phyloP scores from a whole-genome alignment of 2,888 invertebrate species.

The Hirudinaria manillensis region DNA sequence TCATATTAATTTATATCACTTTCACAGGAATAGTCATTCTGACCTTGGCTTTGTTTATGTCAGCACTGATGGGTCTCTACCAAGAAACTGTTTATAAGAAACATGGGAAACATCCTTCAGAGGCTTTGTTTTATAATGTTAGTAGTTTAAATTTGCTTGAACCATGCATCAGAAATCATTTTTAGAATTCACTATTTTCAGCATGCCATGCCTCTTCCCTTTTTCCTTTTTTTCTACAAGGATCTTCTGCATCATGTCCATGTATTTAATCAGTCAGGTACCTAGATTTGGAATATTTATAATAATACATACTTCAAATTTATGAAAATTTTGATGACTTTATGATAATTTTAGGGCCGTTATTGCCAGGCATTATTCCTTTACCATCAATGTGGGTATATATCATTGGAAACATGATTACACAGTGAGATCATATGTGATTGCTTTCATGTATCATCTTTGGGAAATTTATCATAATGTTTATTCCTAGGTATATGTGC shows the following conservation, averaged over 20 bases:
- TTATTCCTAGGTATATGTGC: constrained; percentile 66
- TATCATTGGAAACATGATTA: constrained; percentile 73
- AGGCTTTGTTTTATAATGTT: constrained; percentile 58
- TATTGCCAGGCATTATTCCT: constrained; percentile 41
- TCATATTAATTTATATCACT: not conserved
- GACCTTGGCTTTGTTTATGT: constrained; percentile 34
- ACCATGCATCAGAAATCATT: too few relatives aligned
- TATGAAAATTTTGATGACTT: not conserved
- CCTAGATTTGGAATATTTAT: not conserved
- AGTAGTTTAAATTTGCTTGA: constrained; percentile 36
- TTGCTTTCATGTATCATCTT: not conserved
- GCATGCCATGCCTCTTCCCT: constrained; percentile 82
- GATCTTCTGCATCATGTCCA: constrained; percentile 73
- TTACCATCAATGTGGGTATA: constrained; percentile 73
- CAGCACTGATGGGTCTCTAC: constrained; percentile 73
- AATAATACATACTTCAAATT: not conserved
- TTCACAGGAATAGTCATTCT: constrained; percentile 29
- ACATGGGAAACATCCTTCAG: constrained; percentile 82
- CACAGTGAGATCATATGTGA: constrained; percentile 67
- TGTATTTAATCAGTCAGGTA: constrained; percentile 63
- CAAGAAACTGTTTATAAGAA: constrained; percentile 78
- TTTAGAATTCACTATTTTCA: constrained; percentile 51
- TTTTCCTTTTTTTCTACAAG: constrained; percentile 71
- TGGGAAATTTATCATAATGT: not conserved
- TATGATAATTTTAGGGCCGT: not conserved